These are phyloP conservation scores for Phacellophora camtschatica DNA, from an alignment of 30 jellyfish, hydroid and myxozoan species.

Conservation along the genomic window DNA sequence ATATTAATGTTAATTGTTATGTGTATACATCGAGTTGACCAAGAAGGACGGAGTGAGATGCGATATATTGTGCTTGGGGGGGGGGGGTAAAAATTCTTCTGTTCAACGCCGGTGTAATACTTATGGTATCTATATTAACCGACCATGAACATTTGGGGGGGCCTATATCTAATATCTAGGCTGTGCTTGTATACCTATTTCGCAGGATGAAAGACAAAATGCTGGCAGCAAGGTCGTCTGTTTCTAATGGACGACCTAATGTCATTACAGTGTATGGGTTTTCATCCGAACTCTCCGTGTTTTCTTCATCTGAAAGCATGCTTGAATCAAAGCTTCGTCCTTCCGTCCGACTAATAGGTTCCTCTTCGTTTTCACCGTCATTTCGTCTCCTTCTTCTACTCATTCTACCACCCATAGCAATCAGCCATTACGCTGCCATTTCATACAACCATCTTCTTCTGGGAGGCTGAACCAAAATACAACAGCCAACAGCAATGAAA, in stretches of 20 bases:
- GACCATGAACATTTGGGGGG: no score
- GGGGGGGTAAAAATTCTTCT: no score
- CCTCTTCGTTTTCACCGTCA: conserved; percentile 4
- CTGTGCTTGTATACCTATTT: conserved; percentile 59
- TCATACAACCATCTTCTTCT: neutral
- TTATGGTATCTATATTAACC: no score
- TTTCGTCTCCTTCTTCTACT: conserved; percentile 32
- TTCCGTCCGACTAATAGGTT: neutral
- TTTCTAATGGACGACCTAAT: no score
- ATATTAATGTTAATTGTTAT: no score
- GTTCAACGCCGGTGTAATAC: no score
- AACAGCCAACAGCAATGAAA: no score
- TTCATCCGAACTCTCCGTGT: conserved; percentile 9
- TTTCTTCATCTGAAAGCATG: conserved; percentile 10
- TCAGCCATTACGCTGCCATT: neutral
- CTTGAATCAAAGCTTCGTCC: conserved; percentile 6
- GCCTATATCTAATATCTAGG: no score
- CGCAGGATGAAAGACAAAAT: conserved; percentile 46
- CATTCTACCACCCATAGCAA: conserved; percentile 66
- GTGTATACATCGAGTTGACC: no score
- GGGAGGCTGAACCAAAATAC: no score
- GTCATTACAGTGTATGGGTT: neutral
- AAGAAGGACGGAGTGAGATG: no score
- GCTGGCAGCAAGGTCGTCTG: conserved; percentile 56
- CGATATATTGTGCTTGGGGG: no score